Evolutionary conservation across 2,113 vertebrate genomes (phyloP).

Genomic region (Carettochelys insculpta): DNA sequence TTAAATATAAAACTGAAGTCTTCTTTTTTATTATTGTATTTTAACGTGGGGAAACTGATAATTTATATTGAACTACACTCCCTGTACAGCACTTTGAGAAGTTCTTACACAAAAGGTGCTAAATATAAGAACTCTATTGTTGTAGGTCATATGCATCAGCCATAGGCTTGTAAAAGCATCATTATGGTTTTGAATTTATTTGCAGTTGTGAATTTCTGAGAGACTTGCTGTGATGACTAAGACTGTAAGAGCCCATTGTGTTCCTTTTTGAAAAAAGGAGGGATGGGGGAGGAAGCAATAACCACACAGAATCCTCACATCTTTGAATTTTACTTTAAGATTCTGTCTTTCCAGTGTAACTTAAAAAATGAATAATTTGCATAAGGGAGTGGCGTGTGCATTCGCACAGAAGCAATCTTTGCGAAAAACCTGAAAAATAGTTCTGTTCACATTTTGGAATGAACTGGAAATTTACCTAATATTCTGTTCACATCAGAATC

Average conservation of each 20-base stretch:
- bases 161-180: accelerated
- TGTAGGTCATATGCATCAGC: accelerated
- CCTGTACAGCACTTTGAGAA: background rate
- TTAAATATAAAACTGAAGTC: accelerated
- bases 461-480: too few species aligned
- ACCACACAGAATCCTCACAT: background rate
- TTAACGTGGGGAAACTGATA: background rate
- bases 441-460: slow-evolving; percentile 35
- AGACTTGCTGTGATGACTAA: background rate
- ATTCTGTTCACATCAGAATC: slow-evolving; percentile 1
- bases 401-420: slow-evolving; percentile 56
- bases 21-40: background rate
- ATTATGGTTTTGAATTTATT: background rate
- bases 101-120: background rate
- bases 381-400: slow-evolving; percentile 12
- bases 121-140: background rate
- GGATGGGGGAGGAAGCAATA: background rate
- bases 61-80: too few species aligned
- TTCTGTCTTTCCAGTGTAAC: background rate
- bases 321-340: background rate
- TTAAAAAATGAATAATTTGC: slow-evolving; percentile 21
- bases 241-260: background rate
- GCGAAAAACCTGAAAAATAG: slow-evolving; percentile 12
- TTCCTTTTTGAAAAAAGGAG: background rate
- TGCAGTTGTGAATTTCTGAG: background rate